Evolutionary conservation across 1,140 invertebrate species (phyloP).

Genomic region (Aphis gossypii): DNA sequence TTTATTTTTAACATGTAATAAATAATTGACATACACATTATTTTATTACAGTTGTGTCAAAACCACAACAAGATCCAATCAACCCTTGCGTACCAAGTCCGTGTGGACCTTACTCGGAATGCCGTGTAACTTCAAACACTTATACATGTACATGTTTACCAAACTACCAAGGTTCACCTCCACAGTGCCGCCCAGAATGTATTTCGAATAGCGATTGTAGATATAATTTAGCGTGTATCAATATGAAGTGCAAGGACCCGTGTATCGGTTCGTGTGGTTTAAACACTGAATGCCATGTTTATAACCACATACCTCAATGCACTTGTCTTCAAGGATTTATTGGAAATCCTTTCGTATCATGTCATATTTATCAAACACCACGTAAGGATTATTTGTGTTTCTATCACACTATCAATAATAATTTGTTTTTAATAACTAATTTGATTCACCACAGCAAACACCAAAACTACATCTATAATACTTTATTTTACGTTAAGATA

Average conservation of each 20-base stretch:
- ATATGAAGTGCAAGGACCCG: constrained; percentile 69
- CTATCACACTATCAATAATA: constrained; percentile 30
- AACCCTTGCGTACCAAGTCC: constrained; percentile 76
- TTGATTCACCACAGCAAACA: constrained; percentile 32
- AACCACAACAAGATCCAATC: constrained; percentile 60
- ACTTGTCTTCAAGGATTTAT: constrained; percentile 71
- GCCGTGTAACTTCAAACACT: constrained; percentile 68
- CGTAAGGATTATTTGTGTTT: constrained; percentile 53
- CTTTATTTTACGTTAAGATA: constrained; percentile 4
- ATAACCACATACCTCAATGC: constrained; percentile 74
- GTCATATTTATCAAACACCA: constrained; percentile 61
- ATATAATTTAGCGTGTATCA: constrained; percentile 68
- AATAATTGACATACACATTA: not conserved
- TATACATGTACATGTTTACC: constrained; percentile 64
- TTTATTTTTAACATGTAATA: not conserved
- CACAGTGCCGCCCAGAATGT: constrained; percentile 68
- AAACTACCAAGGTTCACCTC: constrained; percentile 65
- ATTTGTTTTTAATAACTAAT: constrained; percentile 25
- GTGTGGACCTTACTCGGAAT: constrained; percentile 76
- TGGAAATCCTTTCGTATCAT: constrained; percentile 73
- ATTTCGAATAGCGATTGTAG: constrained; percentile 67
- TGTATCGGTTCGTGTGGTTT: constrained; percentile 69
- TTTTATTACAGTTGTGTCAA: constrained; percentile 32
- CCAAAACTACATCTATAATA: not conserved
- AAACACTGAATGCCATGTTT: constrained; percentile 73